Evolutionary conservation across 2,113 vertebrate species (phyloP).

Genomic region (Psilopogon haemacephalus): DNA sequence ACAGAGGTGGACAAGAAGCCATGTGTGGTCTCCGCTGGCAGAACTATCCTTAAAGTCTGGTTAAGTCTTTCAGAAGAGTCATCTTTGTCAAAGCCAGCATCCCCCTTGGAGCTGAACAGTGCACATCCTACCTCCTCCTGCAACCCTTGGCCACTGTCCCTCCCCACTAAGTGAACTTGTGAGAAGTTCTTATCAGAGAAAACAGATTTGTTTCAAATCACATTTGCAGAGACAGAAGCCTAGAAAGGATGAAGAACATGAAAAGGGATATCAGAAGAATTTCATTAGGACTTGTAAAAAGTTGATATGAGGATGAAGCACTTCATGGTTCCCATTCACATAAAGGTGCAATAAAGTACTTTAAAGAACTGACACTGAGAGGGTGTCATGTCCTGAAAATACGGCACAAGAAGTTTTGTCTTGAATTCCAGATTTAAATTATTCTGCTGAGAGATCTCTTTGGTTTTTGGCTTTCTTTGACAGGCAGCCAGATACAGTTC

Average conservation of each 20-base stretch:
- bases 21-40: neutral
- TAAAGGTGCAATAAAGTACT: neutral
- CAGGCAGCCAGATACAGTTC: neutral
- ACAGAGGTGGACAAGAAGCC: neutral
- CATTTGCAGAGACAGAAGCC: neutral
- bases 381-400: neutral
- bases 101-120: neutral
- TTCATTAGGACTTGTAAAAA: neutral
- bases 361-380: too few species aligned
- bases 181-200: neutral
- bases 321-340: neutral
- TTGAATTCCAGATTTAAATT: neutral
- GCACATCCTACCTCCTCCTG: neutral
- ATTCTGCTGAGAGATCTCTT: neutral
- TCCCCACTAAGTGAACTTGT: rapidly evolving
- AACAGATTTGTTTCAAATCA: neutral
- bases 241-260: neutral
- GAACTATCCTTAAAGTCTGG: neutral
- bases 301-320: neutral
- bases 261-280: neutral
- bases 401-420: neutral
- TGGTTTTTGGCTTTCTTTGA: neutral
- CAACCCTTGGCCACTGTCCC: neutral
- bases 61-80: neutral
- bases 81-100: neutral